Evolutionary conservation across 37 sponge, comb jelly and placozoan species (phyloP), one percentile per base, ranked within the genome.

Genomic region (Beroe ovata): DNA sequence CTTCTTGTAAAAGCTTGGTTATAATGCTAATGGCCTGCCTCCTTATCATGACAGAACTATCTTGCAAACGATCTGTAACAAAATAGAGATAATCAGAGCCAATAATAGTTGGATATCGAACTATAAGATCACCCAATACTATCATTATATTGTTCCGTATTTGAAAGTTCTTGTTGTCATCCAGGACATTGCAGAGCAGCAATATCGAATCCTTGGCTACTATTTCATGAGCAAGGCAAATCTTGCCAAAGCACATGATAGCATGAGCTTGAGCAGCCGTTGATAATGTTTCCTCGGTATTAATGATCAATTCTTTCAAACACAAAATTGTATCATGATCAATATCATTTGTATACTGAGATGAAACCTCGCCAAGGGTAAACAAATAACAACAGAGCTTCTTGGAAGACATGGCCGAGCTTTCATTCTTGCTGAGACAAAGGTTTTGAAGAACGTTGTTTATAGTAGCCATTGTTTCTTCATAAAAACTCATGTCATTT

Each of bases 21-120:
- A 42, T 21, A 8, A 77, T 28, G 41, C 39, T 77, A 26, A 77
- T 39, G 33, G 84, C 42, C 21, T 77, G 84, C 8, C 84, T 30
- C 8, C 47, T 30, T 21, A 77, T 54, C 8, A 77, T 29, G 11
- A 42, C 47, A 4, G 54, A 42, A 6, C 21, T 35, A 41, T 77
- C 84, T 4, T 42, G 54, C 8, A 77, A 36, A 25, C 54, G 23
- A 23, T 77, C 84, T 22, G 84, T 77, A 14, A 77, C 54, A 77
- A 42, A 77, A 54, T 77, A 42, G 3, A 42, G 42, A 42, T 40
- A 77, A 20, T 77, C 84, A n/a, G 63, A n/a, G 34, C 32, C 69
- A 77, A 77, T 42, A n/a, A 77, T 39, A 4, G 84, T 77, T 1
- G 84, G 84, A 54, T 77, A 77, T 3, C 84, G 3, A 16, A 77